A percentile compares a stretch with the other conserved stretches of the same genome.
These are phyloP conservation scores for Drosophila pseudoananassae DNA, from an alignment of 1,140 invertebrate species.

Conservation along the genomic window DNA sequence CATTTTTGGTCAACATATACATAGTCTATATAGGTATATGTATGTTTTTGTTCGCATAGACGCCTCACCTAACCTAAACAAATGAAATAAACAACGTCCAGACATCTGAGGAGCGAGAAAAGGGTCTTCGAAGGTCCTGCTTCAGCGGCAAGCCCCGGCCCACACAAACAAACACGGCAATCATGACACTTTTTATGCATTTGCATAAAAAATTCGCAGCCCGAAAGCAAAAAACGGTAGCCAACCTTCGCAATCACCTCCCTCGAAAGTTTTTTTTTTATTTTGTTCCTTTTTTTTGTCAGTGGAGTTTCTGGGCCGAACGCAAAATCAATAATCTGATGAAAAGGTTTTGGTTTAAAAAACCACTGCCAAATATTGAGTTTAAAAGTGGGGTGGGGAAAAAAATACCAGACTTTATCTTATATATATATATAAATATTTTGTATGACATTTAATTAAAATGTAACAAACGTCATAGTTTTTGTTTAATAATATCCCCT, in stretches of 20 bases:
- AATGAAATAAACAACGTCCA: conserved; percentile 55
- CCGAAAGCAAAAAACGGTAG: conserved; percentile 7
- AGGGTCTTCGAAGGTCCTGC: conserved; percentile 32
- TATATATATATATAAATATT: no score
- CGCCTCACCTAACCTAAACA: conserved; percentile 38
- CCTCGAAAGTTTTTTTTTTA: conserved; percentile 51
- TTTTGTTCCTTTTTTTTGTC: conserved; percentile 16
- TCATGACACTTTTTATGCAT: conserved; percentile 81
- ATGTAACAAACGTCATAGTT: no score
- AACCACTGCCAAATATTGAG: background rate
- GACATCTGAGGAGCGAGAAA: conserved; percentile 41
- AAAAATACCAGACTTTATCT: no score
- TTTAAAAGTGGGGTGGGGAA: background rate
- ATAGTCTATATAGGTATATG: background rate
- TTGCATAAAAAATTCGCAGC: conserved; percentile 67
- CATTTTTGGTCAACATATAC: conserved; percentile 34
- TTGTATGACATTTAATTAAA: no score
- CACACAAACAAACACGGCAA: conserved; percentile 76
- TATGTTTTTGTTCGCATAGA: background rate
- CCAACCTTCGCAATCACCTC: conserved; percentile 13
- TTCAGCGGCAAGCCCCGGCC: conserved; percentile 34
- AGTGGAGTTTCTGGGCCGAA: conserved; percentile 70
- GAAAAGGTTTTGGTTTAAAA: conserved; percentile 44
- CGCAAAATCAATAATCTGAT: conserved; percentile 75
- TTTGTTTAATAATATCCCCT: no score